These are phyloP conservation scores for Protomyctophum bolini DNA, from an alignment of 2,113 vertebrate species.

Conservation along the genomic window DNA sequence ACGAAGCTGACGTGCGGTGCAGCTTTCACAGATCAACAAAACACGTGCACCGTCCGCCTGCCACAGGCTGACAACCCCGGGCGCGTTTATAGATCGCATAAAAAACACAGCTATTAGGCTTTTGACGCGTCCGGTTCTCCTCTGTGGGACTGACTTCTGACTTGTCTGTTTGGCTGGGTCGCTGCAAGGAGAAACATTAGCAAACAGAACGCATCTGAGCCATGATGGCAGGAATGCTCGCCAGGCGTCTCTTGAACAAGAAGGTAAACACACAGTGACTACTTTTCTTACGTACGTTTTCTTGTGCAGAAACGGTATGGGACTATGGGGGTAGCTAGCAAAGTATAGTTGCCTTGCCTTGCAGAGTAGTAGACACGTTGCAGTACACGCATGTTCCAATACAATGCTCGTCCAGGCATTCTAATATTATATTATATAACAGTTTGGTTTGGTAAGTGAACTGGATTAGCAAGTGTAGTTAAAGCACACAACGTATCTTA, in stretches of 20 bases:
- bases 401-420: neutral
- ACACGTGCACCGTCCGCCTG: rapidly evolving
- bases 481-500: too few species aligned
- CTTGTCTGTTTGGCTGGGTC: conserved; percentile 28
- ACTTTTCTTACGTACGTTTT: neutral
- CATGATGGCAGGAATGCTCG: conserved; percentile 63
- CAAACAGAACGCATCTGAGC: neutral
- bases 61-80: rapidly evolving
- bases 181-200: conserved; percentile 15
- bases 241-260: conserved; percentile 45
- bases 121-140: neutral
- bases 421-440: neutral
- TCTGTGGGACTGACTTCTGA: too few species aligned
- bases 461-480: neutral
- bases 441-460: neutral
- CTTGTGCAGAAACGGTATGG: neutral
- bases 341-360: neutral
- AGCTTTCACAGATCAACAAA: conserved; percentile 31
- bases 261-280: conserved; percentile 45
- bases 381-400: conserved; percentile 21
- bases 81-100: conserved; percentile 1
- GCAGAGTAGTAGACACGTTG: conserved; percentile 42
- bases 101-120: neutral
- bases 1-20: neutral
- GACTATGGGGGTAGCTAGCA: too few species aligned